Evolutionary conservation across 92 coral and sea anemone species (phyloP).

Genomic region (Plumapathes pennacea): DNA sequence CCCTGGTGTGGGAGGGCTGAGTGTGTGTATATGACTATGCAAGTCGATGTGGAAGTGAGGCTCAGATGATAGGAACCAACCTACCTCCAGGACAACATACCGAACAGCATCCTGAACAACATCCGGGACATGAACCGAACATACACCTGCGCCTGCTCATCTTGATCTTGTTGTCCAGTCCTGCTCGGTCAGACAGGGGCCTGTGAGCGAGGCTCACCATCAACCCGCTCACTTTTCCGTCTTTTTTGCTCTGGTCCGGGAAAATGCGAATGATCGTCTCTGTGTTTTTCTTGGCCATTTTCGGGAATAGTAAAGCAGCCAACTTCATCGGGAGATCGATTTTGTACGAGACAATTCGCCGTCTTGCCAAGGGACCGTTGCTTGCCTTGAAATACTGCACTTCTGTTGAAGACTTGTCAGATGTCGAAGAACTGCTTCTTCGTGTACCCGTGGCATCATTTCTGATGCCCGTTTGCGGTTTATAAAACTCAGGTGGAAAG

Average conservation of each 20-base stretch:
- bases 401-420: too few relatives aligned
- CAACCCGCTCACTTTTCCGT: conserved; percentile 12
- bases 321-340: conserved; percentile 55
- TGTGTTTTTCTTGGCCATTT: conserved; percentile 46
- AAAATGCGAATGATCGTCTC: conserved; percentile 63
- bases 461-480: too few relatives aligned
- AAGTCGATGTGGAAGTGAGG: too few relatives aligned
- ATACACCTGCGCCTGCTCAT: conserved; percentile 5
- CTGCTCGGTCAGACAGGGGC: conserved; percentile 7
- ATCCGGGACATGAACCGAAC: conserved; percentile 30
- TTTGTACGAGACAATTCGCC: conserved; percentile 19
- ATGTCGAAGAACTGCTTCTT: too few relatives aligned
- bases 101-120: conserved; percentile 41
- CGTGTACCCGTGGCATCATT: too few relatives aligned
- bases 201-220: conserved; percentile 59
- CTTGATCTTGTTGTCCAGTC: neutral
- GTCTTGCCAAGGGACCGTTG: conserved; percentile 7
- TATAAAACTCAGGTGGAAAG: too few relatives aligned
- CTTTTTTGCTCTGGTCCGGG: conserved; percentile 19
- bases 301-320: conserved; percentile 61
- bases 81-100: conserved; percentile 59
- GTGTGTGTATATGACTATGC: too few relatives aligned
- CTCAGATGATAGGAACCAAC: neutral
- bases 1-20: too few relatives aligned
- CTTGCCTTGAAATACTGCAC: too few relatives aligned